Evolutionary conservation across 2,888 invertebrate genomes (phyloP), one percentile per base, ranked within the genome.

Genomic region (Empis livida): DNA sequence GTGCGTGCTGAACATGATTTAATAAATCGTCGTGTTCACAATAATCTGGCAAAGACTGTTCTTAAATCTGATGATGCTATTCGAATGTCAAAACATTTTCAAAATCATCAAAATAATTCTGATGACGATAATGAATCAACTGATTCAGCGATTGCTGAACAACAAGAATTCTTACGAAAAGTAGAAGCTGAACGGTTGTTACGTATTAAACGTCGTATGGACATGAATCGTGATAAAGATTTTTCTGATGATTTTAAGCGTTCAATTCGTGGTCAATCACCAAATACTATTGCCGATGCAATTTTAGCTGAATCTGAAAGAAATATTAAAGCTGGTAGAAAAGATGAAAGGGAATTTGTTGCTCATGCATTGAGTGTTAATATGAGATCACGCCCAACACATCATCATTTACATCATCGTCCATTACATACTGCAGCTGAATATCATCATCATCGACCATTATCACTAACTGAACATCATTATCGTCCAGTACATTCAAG

Each of bases 1-100:
- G 76, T 77, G 51, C 78, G 80, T 64, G 84, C 84, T 42, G 82
- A 79, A 68, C 78, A 80, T 64, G 84, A 84, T 42, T 82, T 79
- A 68, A 73, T 76, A 54, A 78, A 81, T 67, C 64, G 62, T 57
- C 63, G 63, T 61, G 65, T 56, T 67, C 65, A 56, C 67, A 67
- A 53, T 58, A 67, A 57, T 67, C 68, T 55, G 67, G 72, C 55
- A 65, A 71, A 72, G 60, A 64, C 68, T 54, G 75, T 76, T 57
- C 64, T 76, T 51, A 74, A 71, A 64, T 66, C 73, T 51, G 68
- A 65, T 60, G 75, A 77, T 52, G 70, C 73, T 63, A 67, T 75
- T 64, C 77, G 68, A 61, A 59, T 68, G 57, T 56, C 58, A 50
- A 68, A 64, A 57, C 65, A 73, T 56, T 68, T 70, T 54, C 63